Evolutionary conservation across 2,113 vertebrate species (phyloP).

Genomic region (Saccopteryx bilineata): DNA sequence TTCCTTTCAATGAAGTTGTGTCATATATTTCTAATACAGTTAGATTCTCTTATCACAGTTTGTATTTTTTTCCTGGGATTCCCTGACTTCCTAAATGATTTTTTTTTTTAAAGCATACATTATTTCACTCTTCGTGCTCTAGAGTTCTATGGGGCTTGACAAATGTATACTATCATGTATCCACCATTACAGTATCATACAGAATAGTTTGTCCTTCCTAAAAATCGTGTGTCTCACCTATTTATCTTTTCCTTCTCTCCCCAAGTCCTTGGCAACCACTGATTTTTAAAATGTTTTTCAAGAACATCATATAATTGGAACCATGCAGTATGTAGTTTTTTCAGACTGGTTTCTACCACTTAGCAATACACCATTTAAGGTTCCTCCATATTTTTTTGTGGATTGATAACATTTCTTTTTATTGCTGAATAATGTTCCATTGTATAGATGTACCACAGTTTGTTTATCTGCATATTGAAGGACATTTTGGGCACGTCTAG

Average conservation of each 20-base stretch:
- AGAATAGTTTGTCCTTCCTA: background rate
- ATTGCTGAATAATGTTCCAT: background rate
- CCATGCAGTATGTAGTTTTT: background rate
- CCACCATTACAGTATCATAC: background rate
- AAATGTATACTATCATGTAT: background rate
- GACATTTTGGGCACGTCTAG: background rate
- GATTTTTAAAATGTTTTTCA: background rate
- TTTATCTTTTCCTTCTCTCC: background rate
- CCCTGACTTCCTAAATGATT: background rate
- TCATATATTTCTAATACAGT: background rate
- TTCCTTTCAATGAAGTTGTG: background rate
- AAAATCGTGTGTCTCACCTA: background rate
- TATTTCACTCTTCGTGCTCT: background rate
- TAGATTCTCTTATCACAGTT: background rate
- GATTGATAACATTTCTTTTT: background rate
- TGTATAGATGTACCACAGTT: background rate
- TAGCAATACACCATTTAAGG: background rate
- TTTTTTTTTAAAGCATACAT: background rate
- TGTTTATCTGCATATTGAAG: background rate
- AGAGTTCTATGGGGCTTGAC: background rate
- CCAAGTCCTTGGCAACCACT: background rate
- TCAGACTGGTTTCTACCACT: background rate
- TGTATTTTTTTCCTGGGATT: background rate
- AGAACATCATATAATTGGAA: slow-evolving; percentile 29
- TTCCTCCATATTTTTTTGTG: background rate